These are phyloP conservation scores for Panthera tigris DNA, from an alignment of 2,113 vertebrate genomes.

Conservation along the genomic window DNA sequence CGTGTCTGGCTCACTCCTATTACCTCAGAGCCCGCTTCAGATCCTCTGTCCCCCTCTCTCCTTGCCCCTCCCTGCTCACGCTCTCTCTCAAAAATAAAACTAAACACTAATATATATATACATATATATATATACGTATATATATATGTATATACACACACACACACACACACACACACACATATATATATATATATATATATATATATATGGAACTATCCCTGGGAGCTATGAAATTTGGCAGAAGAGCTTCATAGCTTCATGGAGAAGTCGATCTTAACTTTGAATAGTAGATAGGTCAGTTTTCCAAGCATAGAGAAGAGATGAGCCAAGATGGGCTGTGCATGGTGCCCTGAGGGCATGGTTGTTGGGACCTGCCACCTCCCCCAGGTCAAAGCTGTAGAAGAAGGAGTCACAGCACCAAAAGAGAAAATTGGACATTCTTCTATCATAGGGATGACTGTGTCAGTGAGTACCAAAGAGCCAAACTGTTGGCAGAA, in stretches of 20 bases:
- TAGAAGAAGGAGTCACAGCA: neutral
- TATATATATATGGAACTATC: neutral
- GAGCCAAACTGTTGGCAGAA: neutral
- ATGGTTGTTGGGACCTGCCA: neutral
- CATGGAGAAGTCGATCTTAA: neutral
- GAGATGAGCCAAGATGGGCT: neutral
- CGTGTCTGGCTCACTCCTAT: too few species aligned
- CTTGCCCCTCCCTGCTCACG: too few species aligned
- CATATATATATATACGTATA: too few species aligned
- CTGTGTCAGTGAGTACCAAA: neutral
- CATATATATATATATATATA: too few species aligned
- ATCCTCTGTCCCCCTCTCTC: too few species aligned
- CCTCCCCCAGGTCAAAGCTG: neutral
- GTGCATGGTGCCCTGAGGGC: accelerated
- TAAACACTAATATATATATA: too few species aligned
- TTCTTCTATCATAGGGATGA: neutral
- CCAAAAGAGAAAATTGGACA: neutral
- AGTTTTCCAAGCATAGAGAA: neutral
- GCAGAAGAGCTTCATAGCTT: neutral
- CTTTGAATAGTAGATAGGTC: neutral
- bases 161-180: too few species aligned
- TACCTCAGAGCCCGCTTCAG: too few species aligned
- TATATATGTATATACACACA: accelerated
- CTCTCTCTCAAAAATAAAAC: too few species aligned
- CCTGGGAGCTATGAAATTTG: neutral